These are phyloP conservation scores for Poecilia wingei DNA, from an alignment of 2,797 vertebrate species.

Conservation along the genomic window DNA sequence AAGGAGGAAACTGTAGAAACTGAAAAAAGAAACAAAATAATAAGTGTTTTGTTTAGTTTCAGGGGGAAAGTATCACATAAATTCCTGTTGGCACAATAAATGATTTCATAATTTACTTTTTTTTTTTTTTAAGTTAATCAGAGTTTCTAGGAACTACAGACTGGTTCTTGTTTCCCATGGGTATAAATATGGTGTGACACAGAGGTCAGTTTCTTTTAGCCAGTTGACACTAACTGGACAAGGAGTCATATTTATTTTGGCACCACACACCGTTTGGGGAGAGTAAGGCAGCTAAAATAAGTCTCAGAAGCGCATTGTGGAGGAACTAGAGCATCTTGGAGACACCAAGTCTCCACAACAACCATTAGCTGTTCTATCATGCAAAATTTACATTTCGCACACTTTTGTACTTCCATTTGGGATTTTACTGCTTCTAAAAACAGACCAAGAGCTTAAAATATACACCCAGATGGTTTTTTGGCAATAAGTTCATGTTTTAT, in stretches of 20 bases:
- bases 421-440: no score
- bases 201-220: neutral
- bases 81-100: neutral
- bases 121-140: neutral
- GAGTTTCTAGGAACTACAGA: neutral
- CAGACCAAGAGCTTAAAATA: no score
- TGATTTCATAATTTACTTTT: neutral
- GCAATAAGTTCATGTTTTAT: no score
- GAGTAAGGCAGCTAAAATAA: neutral
- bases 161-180: neutral
- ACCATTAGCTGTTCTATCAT: neutral
- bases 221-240: neutral
- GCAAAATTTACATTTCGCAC: no score
- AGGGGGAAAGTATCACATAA: neutral
- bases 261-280: neutral
- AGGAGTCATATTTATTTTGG: neutral
- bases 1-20: neutral
- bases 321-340: neutral
- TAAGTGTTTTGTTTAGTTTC: neutral
- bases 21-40: neutral
- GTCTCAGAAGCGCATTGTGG: neutral
- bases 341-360: neutral
- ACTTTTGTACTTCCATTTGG: no score
- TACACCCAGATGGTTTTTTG: no score
- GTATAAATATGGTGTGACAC: conserved; percentile 1